A percentile compares a stretch with the other conserved stretches of the same genome.
phyloP scores from a whole-genome alignment of 2,797 vertebrate species.

The Erpetoichthys calabaricus region DNA sequence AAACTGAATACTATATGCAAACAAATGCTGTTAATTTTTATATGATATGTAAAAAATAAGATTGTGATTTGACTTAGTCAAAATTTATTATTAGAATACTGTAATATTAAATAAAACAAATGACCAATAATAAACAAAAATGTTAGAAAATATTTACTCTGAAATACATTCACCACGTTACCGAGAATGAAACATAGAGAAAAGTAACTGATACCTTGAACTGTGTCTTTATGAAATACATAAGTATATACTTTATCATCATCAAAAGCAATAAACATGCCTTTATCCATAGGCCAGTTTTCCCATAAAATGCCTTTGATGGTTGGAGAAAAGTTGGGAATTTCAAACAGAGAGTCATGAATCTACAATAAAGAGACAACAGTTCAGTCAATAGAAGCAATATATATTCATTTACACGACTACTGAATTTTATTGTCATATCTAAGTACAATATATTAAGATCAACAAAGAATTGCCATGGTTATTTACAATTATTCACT shows the following conservation, averaged over 20 bases:
- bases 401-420: not conserved
- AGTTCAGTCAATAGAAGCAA: slow-evolving; percentile 1
- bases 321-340: slow-evolving; percentile 80
- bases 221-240: slow-evolving; percentile 74
- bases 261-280: slow-evolving; percentile 78
- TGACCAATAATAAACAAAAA: too few species aligned
- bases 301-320: slow-evolving; percentile 91
- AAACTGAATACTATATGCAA: too few species aligned
- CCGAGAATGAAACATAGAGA: too few species aligned
- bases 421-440: too few species aligned
- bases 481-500: too few species aligned
- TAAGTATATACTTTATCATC: slow-evolving; percentile 90
- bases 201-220: slow-evolving; percentile 61
- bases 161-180: too few species aligned
- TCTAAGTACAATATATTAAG: not conserved
- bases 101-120: too few species aligned
- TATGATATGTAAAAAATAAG: too few species aligned
- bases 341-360: slow-evolving; percentile 64
- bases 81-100: too few species aligned
- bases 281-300: slow-evolving; percentile 77
- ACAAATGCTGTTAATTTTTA: too few species aligned
- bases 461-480: not conserved
- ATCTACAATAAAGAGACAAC: slow-evolving; percentile 41
- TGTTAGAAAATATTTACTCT: too few species aligned
- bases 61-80: too few species aligned